A percentile compares a stretch with the other conserved stretches of the same genome.
Evolutionary conservation across 2,888 invertebrate species (phyloP).

Genomic region (Philereme vetulata): DNA sequence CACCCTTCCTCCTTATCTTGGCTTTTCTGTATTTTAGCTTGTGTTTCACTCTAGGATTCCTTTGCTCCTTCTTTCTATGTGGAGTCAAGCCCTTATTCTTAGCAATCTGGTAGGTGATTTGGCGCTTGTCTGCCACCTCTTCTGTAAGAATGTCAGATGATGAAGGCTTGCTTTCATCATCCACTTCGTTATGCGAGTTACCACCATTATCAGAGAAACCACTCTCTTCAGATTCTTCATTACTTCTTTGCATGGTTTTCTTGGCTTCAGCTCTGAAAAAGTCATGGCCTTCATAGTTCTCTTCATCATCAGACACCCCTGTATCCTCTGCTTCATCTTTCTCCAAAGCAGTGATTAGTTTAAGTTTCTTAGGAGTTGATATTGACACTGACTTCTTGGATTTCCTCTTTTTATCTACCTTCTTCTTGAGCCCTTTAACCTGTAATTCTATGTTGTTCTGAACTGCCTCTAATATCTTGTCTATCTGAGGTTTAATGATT

Average conservation of each 20-base stretch:
- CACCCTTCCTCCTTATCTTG: slow-evolving; percentile 95
- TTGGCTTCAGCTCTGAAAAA: slow-evolving; percentile 52
- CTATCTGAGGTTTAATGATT: slow-evolving; percentile 87
- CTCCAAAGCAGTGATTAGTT: slow-evolving; percentile 66
- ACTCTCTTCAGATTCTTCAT: slow-evolving; percentile 71
- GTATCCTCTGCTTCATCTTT: slow-evolving; percentile 74
- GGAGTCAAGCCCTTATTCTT: slow-evolving; percentile 98
- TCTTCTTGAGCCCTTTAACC: slow-evolving; percentile 50
- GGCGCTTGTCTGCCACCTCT: slow-evolving; percentile 86
- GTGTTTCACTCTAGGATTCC: slow-evolving; percentile 98
- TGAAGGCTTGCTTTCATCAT: slow-evolving; percentile 61
- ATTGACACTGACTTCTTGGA: slow-evolving; percentile 52
- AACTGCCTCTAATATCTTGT: slow-evolving; percentile 84
- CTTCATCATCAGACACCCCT: slow-evolving; percentile 74
- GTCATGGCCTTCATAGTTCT: slow-evolving; percentile 70
- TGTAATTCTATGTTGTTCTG: slow-evolving; percentile 68
- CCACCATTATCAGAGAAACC: slow-evolving; percentile 74
- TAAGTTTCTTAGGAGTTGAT: slow-evolving; percentile 65
- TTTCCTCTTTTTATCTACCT: slow-evolving; percentile 61
- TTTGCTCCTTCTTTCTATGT: slow-evolving; percentile 93
- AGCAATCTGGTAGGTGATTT: slow-evolving; percentile 96
- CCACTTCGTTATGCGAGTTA: slow-evolving; percentile 56
- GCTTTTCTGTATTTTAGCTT: slow-evolving; percentile 96
- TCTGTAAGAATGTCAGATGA: slow-evolving; percentile 56
- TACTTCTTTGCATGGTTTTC: slow-evolving; percentile 44